Percentiles rank a stretch among this genome's conserved stretches.
Conservation (phyloP, 2,888 invertebrate species). For the Unio pictorum region DNA sequence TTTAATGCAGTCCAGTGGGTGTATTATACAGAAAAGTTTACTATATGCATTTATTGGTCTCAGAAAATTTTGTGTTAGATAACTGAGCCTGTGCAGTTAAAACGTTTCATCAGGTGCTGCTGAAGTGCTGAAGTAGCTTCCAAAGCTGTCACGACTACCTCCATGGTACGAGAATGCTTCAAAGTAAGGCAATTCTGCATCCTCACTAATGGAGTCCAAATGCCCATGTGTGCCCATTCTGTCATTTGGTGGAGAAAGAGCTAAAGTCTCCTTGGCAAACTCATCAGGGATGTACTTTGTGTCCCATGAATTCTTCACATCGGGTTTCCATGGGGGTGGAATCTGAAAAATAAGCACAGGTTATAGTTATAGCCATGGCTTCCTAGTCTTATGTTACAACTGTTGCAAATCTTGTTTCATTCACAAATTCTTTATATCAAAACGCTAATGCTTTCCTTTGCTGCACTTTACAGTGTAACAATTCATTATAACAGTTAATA, state of each 20-base stretch:
- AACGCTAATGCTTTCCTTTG: no score
- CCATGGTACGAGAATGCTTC: conserved; percentile 83
- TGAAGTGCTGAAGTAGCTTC: conserved; percentile 59
- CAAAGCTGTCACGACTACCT: conserved; percentile 58
- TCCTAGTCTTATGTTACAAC: no score
- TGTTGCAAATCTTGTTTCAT: no score
- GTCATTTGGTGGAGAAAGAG: conserved; percentile 87
- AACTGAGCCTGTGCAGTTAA: conserved; percentile 7
- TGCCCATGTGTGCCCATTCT: conserved; percentile 30
- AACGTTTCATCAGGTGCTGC: conserved; percentile 25
- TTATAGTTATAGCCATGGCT: no score
- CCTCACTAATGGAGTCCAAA: conserved; percentile 73
- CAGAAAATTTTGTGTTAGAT: neutral
- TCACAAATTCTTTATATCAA: no score
- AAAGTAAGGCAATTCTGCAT: conserved; percentile 78
- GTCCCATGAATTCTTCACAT: conserved; percentile 93
- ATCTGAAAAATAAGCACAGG: conserved; percentile 75
- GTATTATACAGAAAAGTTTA: no score
- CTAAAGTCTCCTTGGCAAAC: conserved; percentile 83
- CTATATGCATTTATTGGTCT: no score
- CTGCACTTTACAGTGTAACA: no score
- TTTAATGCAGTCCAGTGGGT: no score
- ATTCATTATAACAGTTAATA: no score
- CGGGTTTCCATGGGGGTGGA: conserved; percentile 79
- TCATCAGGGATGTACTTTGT: conserved; percentile 71